These are phyloP conservation scores for Diadromus collaris DNA, from an alignment of 2,888 invertebrate genomes.

Conservation along the genomic window DNA sequence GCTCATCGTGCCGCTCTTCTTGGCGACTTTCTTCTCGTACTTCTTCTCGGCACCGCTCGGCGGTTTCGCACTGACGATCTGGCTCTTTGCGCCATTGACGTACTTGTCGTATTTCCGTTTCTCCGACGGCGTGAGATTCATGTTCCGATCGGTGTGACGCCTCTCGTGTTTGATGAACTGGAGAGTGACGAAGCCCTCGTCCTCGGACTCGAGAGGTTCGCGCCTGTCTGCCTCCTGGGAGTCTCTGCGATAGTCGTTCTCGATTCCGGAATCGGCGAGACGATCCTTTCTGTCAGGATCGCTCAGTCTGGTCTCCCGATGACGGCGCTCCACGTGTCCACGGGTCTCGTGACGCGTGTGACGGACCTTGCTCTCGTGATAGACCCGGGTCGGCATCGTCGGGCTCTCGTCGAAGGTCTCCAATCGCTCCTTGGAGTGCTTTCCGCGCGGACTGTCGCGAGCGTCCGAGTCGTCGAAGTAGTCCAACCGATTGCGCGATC, in stretches of 20 bases:
- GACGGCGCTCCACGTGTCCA: conserved; percentile 76
- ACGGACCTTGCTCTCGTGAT: conserved; percentile 76
- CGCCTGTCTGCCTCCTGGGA: conserved; percentile 80
- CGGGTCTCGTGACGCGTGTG: conserved; percentile 80
- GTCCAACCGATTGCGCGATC: conserved; percentile 74
- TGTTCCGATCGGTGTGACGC: conserved; percentile 86
- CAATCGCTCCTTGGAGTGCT: conserved; percentile 62
- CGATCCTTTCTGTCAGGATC: conserved; percentile 83
- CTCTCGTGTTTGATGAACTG: conserved; percentile 88
- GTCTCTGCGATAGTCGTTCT: conserved; percentile 89
- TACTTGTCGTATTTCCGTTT: conserved; percentile 73
- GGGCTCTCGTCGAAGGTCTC: conserved; percentile 74
- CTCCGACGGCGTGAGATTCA: conserved; percentile 77
- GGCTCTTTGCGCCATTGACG: conserved; percentile 68
- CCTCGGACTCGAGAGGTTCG: conserved; percentile 83
- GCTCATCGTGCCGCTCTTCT: conserved; percentile 78
- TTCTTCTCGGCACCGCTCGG: conserved; percentile 76
- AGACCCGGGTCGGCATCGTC: conserved; percentile 70
- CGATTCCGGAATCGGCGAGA: conserved; percentile 90
- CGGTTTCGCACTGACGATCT: conserved; percentile 73
- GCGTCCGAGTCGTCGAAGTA: conserved; percentile 77
- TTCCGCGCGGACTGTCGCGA: conserved; percentile 70
- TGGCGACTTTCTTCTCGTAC: conserved; percentile 77
- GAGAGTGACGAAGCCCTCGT: conserved; percentile 87
- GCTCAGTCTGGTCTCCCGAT: conserved; percentile 76